phyloP scores from a whole-genome alignment of 2,888 invertebrate species.

The Apodemia zela region DNA sequence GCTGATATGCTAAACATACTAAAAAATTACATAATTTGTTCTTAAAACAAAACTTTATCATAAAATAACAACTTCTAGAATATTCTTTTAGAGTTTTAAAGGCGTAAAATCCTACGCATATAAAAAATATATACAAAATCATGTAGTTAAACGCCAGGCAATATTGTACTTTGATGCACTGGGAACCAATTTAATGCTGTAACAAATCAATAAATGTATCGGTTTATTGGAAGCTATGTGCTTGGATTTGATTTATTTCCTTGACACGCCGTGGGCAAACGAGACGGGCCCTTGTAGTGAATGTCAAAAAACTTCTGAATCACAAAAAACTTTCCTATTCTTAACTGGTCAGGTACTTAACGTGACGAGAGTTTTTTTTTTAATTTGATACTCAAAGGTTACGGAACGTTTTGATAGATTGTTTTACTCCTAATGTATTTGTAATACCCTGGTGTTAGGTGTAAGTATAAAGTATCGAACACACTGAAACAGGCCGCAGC shows the following conservation, averaged over 20 bases:
- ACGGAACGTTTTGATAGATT: neutral
- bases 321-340: conserved; percentile 34
- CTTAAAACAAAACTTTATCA: neutral
- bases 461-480: too few relatives aligned
- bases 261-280: conserved; percentile 48
- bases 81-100: neutral
- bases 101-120: conserved; percentile 4
- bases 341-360: conserved; percentile 1
- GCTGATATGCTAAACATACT: too few relatives aligned
- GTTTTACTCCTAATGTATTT: neutral
- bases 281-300: conserved; percentile 68
- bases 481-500: too few relatives aligned
- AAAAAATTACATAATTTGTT: too few relatives aligned
- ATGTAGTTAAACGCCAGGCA: conserved; percentile 34
- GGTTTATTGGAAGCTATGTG: conserved; percentile 77
- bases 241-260: conserved; percentile 76
- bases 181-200: conserved; percentile 78
- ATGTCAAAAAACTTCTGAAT: conserved; percentile 62
- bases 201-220: conserved; percentile 81
- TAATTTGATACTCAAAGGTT: neutral
- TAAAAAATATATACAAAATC: conserved; percentile 12
- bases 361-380: neutral
- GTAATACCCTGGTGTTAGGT: too few relatives aligned
- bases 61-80: neutral
- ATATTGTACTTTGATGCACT: conserved; percentile 58